Evolutionary conservation across 2,888 invertebrate species (phyloP).

Genomic region (Blastobasis lacticolella): DNA sequence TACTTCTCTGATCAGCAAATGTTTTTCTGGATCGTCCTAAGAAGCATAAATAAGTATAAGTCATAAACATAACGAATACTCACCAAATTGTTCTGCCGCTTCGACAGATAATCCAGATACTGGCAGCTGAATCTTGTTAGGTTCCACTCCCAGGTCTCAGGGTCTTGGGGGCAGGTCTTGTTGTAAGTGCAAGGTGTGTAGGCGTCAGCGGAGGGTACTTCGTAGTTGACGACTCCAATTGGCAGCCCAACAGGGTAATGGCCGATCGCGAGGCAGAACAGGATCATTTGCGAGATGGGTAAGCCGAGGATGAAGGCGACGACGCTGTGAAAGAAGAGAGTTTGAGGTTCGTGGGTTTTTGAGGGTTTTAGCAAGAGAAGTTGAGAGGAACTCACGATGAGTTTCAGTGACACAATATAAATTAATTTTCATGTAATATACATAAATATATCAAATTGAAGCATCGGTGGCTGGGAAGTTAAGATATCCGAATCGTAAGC

Average conservation of each 20-base stretch:
- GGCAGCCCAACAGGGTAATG: conserved; percentile 85
- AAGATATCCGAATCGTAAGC: too few relatives aligned
- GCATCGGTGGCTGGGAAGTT: too few relatives aligned
- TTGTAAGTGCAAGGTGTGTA: conserved; percentile 61
- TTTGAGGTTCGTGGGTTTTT: background rate
- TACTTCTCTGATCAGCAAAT: too few relatives aligned
- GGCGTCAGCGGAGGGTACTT: conserved; percentile 71
- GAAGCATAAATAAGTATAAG: too few relatives aligned
- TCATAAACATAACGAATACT: conserved; percentile 31
- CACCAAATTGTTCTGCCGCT: conserved; percentile 79
- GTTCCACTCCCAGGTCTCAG: conserved; percentile 62
- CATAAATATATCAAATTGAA: too few relatives aligned
- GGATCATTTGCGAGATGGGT: conserved; percentile 88
- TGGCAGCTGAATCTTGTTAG: conserved; percentile 82
- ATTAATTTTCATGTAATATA: too few relatives aligned
- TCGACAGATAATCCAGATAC: conserved; percentile 81
- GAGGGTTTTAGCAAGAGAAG: too few relatives aligned
- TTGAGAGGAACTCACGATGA: too few relatives aligned
- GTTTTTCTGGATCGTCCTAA: too few relatives aligned
- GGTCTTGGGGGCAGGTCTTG: conserved; percentile 68
- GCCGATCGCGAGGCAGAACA: conserved; percentile 93
- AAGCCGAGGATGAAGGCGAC: conserved; percentile 89
- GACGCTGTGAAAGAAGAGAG: conserved; percentile 65
- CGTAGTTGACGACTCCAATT: conserved; percentile 87
- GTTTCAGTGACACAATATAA: too few relatives aligned